Percentiles rank a stretch among this genome's conserved stretches.
These are phyloP conservation scores for Corvus moneduloides DNA, from an alignment of 2,113 vertebrate genomes.

Conservation along the genomic window DNA sequence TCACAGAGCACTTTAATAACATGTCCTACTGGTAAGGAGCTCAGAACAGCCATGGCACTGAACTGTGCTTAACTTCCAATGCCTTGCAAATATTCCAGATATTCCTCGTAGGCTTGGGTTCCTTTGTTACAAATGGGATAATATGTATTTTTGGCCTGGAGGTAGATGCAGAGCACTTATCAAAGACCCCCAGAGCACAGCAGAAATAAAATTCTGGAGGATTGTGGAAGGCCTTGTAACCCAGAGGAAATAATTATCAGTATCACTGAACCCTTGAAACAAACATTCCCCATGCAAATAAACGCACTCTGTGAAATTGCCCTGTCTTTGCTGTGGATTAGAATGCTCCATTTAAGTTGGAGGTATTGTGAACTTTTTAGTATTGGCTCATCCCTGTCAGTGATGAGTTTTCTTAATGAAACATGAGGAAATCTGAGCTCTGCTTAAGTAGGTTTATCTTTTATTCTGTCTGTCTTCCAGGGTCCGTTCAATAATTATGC, in stretches of 20 bases:
- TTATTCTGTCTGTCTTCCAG: constrained; percentile 60
- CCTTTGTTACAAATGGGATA: background rate
- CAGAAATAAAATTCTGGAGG: background rate
- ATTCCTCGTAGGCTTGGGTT: background rate
- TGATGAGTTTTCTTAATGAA: background rate
- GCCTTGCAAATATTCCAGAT: background rate
- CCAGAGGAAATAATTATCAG: background rate
- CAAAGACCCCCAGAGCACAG: background rate
- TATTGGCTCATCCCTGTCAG: background rate
- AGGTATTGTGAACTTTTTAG: background rate
- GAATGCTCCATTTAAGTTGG: background rate
- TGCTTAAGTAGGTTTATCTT: background rate
- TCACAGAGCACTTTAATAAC: constrained; percentile 99
- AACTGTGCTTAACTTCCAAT: background rate
- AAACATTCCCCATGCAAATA: background rate
- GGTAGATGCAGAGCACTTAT: background rate
- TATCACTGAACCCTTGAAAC: background rate
- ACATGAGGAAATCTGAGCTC: background rate
- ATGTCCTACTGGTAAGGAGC: constrained; percentile 96
- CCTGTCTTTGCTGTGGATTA: background rate
- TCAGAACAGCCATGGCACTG: background rate
- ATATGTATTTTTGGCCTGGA: background rate
- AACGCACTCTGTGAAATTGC: background rate
- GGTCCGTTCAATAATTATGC: constrained; percentile 97
- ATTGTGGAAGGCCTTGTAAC: background rate